Evolutionary conservation across 1,140 invertebrate species (phyloP), one percentile per base, ranked within the genome.

Genomic region (Brevipalpus yothersi): DNA sequence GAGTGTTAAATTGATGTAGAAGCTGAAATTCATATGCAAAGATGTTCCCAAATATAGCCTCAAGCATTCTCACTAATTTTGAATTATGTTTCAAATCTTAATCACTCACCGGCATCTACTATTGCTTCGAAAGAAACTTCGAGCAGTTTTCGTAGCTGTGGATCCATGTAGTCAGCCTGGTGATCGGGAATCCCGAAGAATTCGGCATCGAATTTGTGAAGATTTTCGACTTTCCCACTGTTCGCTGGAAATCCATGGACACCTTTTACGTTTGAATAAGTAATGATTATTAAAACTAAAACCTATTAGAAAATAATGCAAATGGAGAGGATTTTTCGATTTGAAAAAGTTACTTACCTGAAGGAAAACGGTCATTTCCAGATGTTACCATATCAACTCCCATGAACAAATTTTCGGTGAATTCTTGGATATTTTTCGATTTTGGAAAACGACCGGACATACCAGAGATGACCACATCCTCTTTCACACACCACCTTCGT

Each of bases 381-480:
- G 84, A 84, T 9, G 84, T 91, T 43, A 94, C 78, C 74, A 94
- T 78, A 70, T 95, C 89, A 10, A 86, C 76, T 12, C 82, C 82
- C 42, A 81, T 80, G 67, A 87, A 83, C 31, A 95, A 76, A 67
- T 89, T 78, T 62, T 86, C 74, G 63, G 80, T 82, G 69, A 95
- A 94, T 72, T 94, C 88, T 64, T 86, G 82, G 61, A 94, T 82
- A 67, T 78, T 82, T 56, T 81, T 77, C 45, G 83, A 88, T 70
- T 93, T 83, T 0, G 91, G 90, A 60, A 93, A 76, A 63, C 87
- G 81, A 58, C 86, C 87, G 43, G 87, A 89, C 65, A 94, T 78
- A 41, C 90, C 90, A 58, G 80, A 79, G 62, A 94, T 83, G 53
- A 89, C 86, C 60, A 94, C 77, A 56, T 90, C 86, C 12, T 45